Percentiles rank a stretch among this genome's conserved stretches.
Conservation (phyloP, 2,797 vertebrate species). For the Acipenser transmontanus region DNA sequence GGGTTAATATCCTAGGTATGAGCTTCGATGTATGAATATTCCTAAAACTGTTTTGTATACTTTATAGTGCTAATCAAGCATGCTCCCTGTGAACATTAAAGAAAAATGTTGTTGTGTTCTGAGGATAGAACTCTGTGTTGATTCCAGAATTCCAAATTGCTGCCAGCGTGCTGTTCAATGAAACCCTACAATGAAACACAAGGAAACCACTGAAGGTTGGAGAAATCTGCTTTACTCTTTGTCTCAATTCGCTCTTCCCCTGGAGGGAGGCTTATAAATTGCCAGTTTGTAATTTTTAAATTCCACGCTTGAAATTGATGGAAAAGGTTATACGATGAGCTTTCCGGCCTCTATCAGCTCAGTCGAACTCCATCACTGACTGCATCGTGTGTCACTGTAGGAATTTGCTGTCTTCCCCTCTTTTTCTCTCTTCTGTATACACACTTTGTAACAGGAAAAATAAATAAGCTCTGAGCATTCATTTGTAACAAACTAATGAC, state of each 20-base stretch:
- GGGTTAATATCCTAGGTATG: background rate
- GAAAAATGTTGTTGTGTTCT: background rate
- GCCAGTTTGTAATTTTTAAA: slow-evolving; percentile 19
- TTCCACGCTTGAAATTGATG: slow-evolving; percentile 18
- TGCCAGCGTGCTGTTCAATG: background rate
- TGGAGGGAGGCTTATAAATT: slow-evolving; percentile 17
- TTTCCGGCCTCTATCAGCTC: background rate
- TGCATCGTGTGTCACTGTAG: slow-evolving; percentile 3
- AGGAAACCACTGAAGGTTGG: slow-evolving; percentile 26
- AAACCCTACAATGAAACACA: slow-evolving; percentile 23
- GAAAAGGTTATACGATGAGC: slow-evolving; percentile 15
- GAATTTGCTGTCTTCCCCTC: slow-evolving; percentile 2
- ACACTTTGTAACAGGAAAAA: no score
- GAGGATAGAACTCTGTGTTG: slow-evolving; percentile 10
- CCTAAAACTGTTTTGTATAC: background rate
- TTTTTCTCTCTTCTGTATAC: background rate
- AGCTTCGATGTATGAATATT: background rate
- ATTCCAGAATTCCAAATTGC: slow-evolving; percentile 19
- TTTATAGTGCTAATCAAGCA: slow-evolving; percentile 8
- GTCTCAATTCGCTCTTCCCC: slow-evolving; percentile 13
- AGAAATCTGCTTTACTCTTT: slow-evolving; percentile 19
- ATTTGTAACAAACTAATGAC: no score
- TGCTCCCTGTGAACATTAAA: background rate
- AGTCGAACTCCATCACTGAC: slow-evolving; percentile 9
- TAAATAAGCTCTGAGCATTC: no score